Conservation (phyloP, 2,797 vertebrate genomes). For the Adelosebastes latens region DNA sequence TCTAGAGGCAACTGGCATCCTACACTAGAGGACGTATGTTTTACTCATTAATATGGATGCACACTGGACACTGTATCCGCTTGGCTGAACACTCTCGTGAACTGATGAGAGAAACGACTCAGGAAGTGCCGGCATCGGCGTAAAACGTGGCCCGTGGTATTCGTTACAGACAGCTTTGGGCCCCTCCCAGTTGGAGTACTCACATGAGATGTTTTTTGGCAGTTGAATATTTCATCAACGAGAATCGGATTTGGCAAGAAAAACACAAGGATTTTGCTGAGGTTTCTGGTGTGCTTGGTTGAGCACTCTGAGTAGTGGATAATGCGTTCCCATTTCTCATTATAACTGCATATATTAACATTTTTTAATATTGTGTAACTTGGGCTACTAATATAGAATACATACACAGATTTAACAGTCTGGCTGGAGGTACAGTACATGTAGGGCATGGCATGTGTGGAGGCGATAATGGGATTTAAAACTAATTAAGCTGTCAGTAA, state of each 20-base stretch:
- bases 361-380: conserved; percentile 23
- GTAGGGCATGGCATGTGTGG: neutral
- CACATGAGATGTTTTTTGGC: conserved; percentile 43
- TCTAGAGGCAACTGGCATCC: conserved; percentile 15
- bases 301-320: conserved; percentile 25
- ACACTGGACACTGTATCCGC: conserved; percentile 34
- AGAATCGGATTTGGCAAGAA: conserved; percentile 48
- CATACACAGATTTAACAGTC: conserved; percentile 1
- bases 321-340: conserved; percentile 46
- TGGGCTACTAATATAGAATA: conserved; percentile 1
- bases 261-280: conserved; percentile 29
- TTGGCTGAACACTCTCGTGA: conserved; percentile 19
- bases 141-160: conserved; percentile 27
- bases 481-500: conserved; percentile 48
- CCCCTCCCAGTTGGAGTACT: conserved; percentile 8
- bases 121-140: conserved; percentile 29
- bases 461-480: conserved; percentile 31
- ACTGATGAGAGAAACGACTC: conserved; percentile 4
- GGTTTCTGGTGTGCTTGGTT: conserved; percentile 21
- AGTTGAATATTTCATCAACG: conserved; percentile 62
- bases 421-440: conserved; percentile 3
- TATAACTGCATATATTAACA: conserved; percentile 51
- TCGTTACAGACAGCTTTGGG: conserved; percentile 14
- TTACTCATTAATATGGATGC: conserved; percentile 62
- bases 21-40: conserved; percentile 47